Evolutionary conservation across 2,797 vertebrate genomes (phyloP).

Genomic region (Poecile montanus): DNA sequence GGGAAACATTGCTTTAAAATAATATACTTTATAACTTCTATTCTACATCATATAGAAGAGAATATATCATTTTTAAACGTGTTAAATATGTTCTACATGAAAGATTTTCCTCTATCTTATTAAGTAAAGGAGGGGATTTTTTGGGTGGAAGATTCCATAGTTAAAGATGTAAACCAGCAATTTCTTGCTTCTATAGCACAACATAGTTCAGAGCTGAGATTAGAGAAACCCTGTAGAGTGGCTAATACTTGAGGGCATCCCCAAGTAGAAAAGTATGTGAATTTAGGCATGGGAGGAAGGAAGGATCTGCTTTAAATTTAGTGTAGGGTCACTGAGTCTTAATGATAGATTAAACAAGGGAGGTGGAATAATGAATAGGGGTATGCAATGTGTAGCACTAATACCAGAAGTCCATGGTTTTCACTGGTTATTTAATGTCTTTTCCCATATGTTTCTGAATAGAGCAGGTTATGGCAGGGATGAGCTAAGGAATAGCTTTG

Average conservation of each 20-base stretch:
- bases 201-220: slow-evolving; percentile 85
- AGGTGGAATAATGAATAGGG: slow-evolving; percentile 84
- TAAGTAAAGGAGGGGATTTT: slow-evolving; percentile 69
- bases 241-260: slow-evolving; percentile 86
- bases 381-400: slow-evolving; percentile 83
- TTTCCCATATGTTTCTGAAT: slow-evolving; percentile 86
- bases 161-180: slow-evolving; percentile 83
- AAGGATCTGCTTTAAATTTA: slow-evolving; percentile 89
- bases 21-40: background rate
- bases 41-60: background rate
- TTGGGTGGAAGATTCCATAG: slow-evolving; percentile 73
- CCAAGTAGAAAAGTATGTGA: slow-evolving; percentile 84
- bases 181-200: slow-evolving; percentile 84
- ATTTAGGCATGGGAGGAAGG: slow-evolving; percentile 87
- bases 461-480: slow-evolving; percentile 82
- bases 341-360: slow-evolving; percentile 87
- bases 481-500: slow-evolving; percentile 83
- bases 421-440: slow-evolving; percentile 83
- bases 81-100: slow-evolving; percentile 41
- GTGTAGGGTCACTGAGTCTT: slow-evolving; percentile 85
- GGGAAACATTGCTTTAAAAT: background rate
- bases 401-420: slow-evolving; percentile 84
- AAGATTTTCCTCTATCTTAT: slow-evolving; percentile 72
- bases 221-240: slow-evolving; percentile 86
- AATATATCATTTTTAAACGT: background rate